These are phyloP conservation scores for Diarsia mendica DNA, from an alignment of 2,888 invertebrate genomes.

Conservation along the genomic window DNA sequence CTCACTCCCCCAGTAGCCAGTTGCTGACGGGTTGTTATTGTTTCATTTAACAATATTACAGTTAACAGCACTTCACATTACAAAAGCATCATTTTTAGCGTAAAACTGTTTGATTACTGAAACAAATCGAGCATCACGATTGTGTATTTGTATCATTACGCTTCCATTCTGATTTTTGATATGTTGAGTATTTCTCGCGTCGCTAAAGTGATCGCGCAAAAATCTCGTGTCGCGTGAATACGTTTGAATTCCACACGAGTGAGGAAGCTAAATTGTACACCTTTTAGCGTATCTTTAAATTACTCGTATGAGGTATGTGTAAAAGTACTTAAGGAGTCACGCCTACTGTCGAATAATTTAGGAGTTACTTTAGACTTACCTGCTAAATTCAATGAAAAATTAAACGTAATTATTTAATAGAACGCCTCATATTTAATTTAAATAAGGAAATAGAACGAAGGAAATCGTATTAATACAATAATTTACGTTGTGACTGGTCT, in stretches of 20 bases:
- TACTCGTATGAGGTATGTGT: not conserved
- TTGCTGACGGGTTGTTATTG: constrained; percentile 11
- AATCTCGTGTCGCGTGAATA: not conserved
- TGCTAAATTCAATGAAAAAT: not conserved
- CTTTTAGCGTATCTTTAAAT: not conserved
- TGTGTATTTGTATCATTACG: not conserved
- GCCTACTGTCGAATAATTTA: not conserved
- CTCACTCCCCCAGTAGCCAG: not conserved
- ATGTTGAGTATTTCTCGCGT: not conserved
- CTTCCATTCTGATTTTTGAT: not conserved
- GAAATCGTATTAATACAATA: not conserved
- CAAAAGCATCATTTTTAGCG: not conserved
- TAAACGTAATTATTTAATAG: not conserved
- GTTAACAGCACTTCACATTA: not conserved
- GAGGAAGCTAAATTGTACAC: not conserved
- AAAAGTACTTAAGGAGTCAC: not conserved
- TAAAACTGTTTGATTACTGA: not conserved
- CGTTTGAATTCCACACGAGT: not conserved
- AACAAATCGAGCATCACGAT: not conserved
- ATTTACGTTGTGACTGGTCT: not conserved
- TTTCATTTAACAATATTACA: constrained; percentile 3
- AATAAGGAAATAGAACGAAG: not conserved
- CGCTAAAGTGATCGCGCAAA: constrained; percentile 9
- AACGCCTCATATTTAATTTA: not conserved
- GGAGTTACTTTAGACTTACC: not conserved